Evolutionary conservation across 2,113 vertebrate species (phyloP), one percentile per base, ranked within the genome.

Genomic region (Pelvicachromis taeniatus): DNA sequence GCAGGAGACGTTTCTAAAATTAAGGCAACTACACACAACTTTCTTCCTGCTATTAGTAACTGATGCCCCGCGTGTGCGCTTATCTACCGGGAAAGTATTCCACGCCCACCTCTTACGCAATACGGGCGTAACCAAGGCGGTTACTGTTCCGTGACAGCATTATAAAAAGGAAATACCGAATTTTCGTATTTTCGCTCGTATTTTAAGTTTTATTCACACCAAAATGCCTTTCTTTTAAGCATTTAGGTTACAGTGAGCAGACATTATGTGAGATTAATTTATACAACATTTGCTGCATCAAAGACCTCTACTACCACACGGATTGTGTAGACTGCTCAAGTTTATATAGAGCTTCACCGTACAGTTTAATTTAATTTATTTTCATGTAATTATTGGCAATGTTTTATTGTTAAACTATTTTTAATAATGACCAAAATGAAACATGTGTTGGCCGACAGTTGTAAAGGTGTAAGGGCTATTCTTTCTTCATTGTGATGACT

Each of bases 31-130:
- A 1, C 3, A 9, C 9, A 9, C 0, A 3, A 29, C 17, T 4
- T 19, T 12, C 16, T 16, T 5, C 40, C 23, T 4, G 23, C 9
- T 14, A 29, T 4, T 11, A 29, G 6, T 29, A 9, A 73, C 3
- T 0, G 9, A 11, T 0, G 23, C 1, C 4, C 23, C 3, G 68
- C 23, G 9, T 11, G 42, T 9, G 21, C 1, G 1, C 56, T 90
- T 88, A 85, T 83, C 17, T 2, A 9, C 9, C 4, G 9, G 6
- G 35, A 40, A 42, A 21, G 19, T 21, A 65, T 21, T 21, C 35
- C 35, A 65, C 59, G 59, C 35, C 61, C 35, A 14, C 61, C 16
- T 19, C 21, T 85, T 81, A 86, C 89, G 88, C 2, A 23, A 13
- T 0, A 7, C 2, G 75, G 75, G 53, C 38, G 63, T 68, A 42